These are phyloP conservation scores for Phenganax subtilis DNA, from an alignment of 92 coral and sea anemone genomes.

Conservation along the genomic window DNA sequence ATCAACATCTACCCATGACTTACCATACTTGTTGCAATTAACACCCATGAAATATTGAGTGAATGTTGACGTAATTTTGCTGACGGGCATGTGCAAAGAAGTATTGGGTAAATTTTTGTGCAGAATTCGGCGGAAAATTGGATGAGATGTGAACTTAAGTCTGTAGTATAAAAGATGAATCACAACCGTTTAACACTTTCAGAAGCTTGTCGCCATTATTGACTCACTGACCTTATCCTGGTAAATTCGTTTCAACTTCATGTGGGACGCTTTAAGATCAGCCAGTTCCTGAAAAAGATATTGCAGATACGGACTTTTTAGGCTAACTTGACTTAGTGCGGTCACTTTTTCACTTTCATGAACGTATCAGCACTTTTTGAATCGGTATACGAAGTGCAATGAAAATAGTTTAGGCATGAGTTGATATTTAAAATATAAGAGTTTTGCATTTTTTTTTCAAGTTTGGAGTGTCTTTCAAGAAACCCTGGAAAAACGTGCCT, in stretches of 20 bases:
- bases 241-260: slow-evolving; percentile 70
- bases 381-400: no score
- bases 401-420: no score
- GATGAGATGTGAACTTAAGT: no score
- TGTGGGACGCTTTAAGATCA: slow-evolving; percentile 69
- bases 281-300: slow-evolving; percentile 66
- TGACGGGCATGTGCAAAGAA: neutral
- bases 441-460: neutral
- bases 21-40: neutral
- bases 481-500: slow-evolving; percentile 31
- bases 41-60: neutral
- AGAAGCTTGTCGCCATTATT: neutral
- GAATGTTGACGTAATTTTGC: neutral
- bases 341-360: no score
- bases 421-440: no score
- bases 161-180: no score
- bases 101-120: neutral
- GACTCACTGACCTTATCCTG: slow-evolving; percentile 88
- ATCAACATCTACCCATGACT: no score
- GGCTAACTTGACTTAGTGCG: no score
- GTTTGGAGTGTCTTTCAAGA: no score
- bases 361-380: no score
- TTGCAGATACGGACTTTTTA: no score
- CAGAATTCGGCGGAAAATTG: no score
- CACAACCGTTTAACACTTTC: neutral